Evolutionary conservation across 2,888 invertebrate species (phyloP).

Genomic region (Dendrolimus pini): DNA sequence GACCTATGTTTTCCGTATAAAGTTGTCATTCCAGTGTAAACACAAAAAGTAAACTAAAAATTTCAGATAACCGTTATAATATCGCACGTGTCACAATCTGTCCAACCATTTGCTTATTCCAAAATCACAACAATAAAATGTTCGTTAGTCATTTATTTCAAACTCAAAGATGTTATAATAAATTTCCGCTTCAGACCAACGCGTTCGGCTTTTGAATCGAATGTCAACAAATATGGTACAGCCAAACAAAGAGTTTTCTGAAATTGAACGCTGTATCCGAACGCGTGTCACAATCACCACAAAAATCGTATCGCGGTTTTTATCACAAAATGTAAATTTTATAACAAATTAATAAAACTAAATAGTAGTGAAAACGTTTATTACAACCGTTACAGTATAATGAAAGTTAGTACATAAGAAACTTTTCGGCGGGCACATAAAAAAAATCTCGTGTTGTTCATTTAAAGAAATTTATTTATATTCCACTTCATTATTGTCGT

Average conservation of each 20-base stretch:
- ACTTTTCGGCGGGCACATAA: slow-evolving; percentile 33
- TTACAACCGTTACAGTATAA: slow-evolving; percentile 38
- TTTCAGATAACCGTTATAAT: slow-evolving; percentile 29
- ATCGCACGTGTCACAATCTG: slow-evolving; percentile 35
- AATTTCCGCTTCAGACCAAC: slow-evolving; percentile 42
- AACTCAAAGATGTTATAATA: slow-evolving; percentile 43
- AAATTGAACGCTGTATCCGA: slow-evolving; percentile 42
- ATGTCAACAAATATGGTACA: slow-evolving; percentile 60
- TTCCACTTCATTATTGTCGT: slow-evolving; percentile 28
- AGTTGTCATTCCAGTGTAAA: no score
- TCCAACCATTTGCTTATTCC: slow-evolving; percentile 38
- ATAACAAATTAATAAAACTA: slow-evolving; percentile 15
- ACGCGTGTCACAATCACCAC: slow-evolving; percentile 24
- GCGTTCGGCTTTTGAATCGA: slow-evolving; percentile 39
- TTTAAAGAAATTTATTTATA: slow-evolving; percentile 10
- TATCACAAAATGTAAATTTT: slow-evolving; percentile 21
- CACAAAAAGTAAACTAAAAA: background rate
- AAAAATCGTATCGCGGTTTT: slow-evolving; percentile 21
- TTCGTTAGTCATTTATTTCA: slow-evolving; percentile 40
- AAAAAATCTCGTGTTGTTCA: slow-evolving; percentile 37
- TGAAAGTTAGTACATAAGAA: slow-evolving; percentile 29
- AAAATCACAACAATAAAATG: slow-evolving; percentile 19
- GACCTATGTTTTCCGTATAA: no score
- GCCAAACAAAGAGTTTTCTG: slow-evolving; percentile 52
- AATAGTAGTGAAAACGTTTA: slow-evolving; percentile 22